A percentile compares a stretch with the other conserved stretches of the same genome.
Evolutionary conservation across 1,140 invertebrate genomes (phyloP).

Genomic region (Cheumatopsyche charites): DNA sequence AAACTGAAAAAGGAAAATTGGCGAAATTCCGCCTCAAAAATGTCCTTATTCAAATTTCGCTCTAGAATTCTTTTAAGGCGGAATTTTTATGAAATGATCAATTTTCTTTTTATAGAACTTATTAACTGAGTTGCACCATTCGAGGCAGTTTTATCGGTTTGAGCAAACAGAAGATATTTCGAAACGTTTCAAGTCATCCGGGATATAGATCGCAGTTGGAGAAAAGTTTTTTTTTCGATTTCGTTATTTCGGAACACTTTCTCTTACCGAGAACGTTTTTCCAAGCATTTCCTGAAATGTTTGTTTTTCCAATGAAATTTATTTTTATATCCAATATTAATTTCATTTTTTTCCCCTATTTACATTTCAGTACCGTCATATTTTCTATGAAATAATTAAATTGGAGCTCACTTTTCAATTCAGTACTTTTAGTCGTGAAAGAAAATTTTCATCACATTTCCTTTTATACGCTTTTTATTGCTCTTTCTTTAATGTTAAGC

Average conservation of each 20-base stretch:
- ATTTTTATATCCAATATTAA: not conserved
- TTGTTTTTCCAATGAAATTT: not conserved
- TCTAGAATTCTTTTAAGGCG: too few species aligned
- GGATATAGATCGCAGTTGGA: constrained; percentile 16
- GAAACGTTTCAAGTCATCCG: not conserved
- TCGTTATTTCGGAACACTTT: not conserved
- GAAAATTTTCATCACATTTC: constrained; percentile 4
- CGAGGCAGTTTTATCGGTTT: not conserved
- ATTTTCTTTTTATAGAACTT: not conserved
- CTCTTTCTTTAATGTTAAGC: not conserved
- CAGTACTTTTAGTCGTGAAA: not conserved
- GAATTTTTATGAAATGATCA: too few species aligned
- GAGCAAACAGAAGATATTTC: not conserved
- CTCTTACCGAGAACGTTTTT: not conserved
- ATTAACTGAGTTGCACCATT: not conserved
- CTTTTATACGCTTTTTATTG: constrained; percentile 9
- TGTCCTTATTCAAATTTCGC: too few species aligned
- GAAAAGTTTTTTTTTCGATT: constrained; percentile 6
- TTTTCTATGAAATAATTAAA: not conserved
- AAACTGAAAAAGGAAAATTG: too few species aligned
- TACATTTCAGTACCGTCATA: too few species aligned
- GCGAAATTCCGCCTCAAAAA: too few species aligned
- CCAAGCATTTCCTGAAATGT: not conserved
- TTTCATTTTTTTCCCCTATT: too few species aligned
- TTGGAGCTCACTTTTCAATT: not conserved